These are phyloP conservation scores for Cyrtonyx montezumae DNA, from an alignment of 2,113 vertebrate species.

Conservation along the genomic window DNA sequence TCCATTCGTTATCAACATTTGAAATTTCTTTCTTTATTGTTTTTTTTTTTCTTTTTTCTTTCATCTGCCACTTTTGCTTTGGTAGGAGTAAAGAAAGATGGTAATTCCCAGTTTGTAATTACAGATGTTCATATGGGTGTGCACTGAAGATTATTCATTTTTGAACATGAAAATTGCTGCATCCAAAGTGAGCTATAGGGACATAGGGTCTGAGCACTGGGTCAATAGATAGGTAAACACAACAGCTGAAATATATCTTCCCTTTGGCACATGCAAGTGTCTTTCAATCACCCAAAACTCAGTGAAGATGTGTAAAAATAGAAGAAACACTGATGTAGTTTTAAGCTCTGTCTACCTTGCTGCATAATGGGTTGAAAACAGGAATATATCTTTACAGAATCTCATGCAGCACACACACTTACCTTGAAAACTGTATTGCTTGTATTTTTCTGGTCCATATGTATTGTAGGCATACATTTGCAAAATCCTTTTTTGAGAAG, in stretches of 20 bases:
- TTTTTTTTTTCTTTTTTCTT: background rate
- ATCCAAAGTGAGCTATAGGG: background rate
- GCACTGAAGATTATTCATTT: background rate
- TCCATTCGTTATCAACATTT: background rate
- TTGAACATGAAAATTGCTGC: background rate
- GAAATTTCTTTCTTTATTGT: background rate
- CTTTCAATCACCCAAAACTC: background rate
- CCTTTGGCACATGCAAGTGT: background rate
- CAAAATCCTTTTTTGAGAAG: background rate
- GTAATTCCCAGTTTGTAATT: background rate
- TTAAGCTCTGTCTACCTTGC: rapidly evolving
- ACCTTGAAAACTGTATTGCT: background rate
- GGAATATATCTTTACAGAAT: background rate
- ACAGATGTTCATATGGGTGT: background rate
- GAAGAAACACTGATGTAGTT: background rate
- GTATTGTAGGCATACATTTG: background rate
- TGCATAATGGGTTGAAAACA: background rate
- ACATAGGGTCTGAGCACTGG: rapidly evolving
- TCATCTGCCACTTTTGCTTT: background rate
- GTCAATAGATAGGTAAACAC: background rate
- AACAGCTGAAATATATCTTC: background rate
- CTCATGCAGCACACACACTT: background rate
- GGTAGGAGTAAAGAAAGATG: background rate
- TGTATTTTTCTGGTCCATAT: background rate
- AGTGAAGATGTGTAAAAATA: background rate